A percentile compares a stretch with the other conserved stretches of the same genome.
Evolutionary conservation across 35 echinoderm and acorn worm species (phyloP).

Genomic region (Lytechinus pictus): DNA sequence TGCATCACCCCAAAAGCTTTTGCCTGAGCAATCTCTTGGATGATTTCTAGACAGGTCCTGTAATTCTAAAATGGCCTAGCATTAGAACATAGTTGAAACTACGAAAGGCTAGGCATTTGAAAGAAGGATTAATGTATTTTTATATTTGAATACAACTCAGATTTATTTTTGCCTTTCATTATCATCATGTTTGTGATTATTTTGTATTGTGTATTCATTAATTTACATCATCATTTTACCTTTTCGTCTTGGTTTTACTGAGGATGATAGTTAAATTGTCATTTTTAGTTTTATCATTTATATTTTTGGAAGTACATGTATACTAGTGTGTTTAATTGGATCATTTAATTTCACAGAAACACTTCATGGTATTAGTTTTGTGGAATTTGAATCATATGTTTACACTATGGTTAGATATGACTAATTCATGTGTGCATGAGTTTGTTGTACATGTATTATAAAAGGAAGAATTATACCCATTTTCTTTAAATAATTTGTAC

Average conservation of each 20-base stretch:
- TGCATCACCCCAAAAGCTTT: background rate
- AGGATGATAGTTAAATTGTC: background rate
- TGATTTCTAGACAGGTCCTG: background rate
- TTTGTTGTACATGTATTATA: background rate
- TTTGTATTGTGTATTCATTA: background rate
- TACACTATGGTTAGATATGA: background rate
- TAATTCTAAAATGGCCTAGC: background rate
- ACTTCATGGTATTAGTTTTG: background rate
- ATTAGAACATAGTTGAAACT: background rate
- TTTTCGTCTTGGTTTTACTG: background rate
- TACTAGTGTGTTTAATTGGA: background rate
- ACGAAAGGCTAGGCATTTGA: background rate
- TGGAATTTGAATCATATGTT: background rate
- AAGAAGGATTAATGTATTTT: background rate
- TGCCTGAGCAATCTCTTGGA: background rate
- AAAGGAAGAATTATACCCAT: background rate
- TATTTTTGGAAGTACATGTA: background rate
- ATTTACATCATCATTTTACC: background rate
- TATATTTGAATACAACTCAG: background rate
- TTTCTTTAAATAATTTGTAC: background rate
- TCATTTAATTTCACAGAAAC: background rate
- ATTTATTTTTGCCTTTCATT: background rate
- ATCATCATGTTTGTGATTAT: constrained; percentile 13
- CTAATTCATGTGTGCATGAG: background rate
- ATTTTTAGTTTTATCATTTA: background rate